Percentiles rank a stretch among this genome's conserved stretches.
Evolutionary conservation across 2,113 vertebrate genomes (phyloP).

Genomic region (Egretta garzetta): DNA sequence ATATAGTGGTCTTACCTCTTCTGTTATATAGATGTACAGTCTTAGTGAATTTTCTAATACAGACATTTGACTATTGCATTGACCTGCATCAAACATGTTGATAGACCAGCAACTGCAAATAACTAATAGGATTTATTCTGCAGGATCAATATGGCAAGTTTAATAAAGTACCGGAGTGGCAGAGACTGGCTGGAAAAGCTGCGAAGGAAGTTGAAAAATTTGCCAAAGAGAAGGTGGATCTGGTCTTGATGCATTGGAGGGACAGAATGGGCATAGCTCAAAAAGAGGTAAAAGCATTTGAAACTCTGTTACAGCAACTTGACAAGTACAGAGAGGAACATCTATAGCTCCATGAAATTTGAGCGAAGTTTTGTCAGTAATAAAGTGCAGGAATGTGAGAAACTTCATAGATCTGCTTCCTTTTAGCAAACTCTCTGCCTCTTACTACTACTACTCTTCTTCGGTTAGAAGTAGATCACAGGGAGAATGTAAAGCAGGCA

Average conservation of each 20-base stretch:
- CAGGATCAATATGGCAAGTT: conserved; percentile 94
- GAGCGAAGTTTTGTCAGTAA: not conserved
- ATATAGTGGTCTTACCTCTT: not conserved
- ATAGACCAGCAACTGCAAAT: not conserved
- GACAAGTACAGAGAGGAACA: not conserved
- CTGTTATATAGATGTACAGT: not conserved
- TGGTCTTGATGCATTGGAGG: conserved; percentile 97
- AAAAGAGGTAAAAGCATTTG: conserved; percentile 88
- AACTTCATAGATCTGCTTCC: not conserved
- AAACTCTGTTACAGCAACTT: not conserved
- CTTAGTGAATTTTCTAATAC: not conserved
- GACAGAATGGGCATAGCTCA: conserved; percentile 98
- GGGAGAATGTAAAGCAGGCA: not conserved
- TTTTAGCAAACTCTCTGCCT: not conserved
- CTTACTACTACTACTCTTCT: not conserved
- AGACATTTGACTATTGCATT: not conserved
- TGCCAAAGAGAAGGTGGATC: conserved; percentile 96
- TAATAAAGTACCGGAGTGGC: conserved; percentile 97
- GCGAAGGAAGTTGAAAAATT: conserved; percentile 99
- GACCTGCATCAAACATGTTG: not conserved
- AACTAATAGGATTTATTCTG: not conserved
- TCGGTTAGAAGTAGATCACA: not conserved
- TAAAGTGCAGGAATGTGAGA: not conserved
- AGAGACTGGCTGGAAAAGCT: conserved; percentile 95
- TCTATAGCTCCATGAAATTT: not conserved